Base-by-base conservation (phyloP, 2,797 vertebrate species). In the Orientallactaga sibirica region DNA sequence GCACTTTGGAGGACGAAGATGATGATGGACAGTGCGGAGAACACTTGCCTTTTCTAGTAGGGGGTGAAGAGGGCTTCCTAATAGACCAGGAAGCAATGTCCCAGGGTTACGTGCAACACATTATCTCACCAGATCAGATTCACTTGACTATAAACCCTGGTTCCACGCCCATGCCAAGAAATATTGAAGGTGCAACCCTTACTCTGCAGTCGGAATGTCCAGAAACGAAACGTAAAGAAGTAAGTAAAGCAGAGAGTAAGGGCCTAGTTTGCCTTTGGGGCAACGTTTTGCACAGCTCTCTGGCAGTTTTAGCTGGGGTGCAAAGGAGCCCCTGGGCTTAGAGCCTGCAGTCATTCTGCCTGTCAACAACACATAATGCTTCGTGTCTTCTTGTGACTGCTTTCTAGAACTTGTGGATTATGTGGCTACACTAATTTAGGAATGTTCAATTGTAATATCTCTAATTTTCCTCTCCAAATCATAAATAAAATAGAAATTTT, bases 111-210 rank as follows among this genome's bases (percentile, higher is more conserved):
- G 99, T 99, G 92, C 99, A 99, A 97, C 99, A 99, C 85, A 99
- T 99, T 95, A 99, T 99, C 98, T 99, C 99, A 75, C 98, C 99
- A 2, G 99, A 99, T 98, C 99, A 99, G 98, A 99, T 99, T 90
- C 99, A 99, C 93, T 98, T 99, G 94, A 99, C 99, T 4, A 99
- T 99, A 97, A 99, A 99, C 98, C 99, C 99, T 52, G 99, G 99
- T 37, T 99, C 99, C n/a, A 99, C 99, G 1, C 99, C 99, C 16
- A 99, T 99, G 99, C 99, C 99, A 2, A 99, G 99, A 78, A 99
- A 99, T 97, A 99, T 99, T 0, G 99, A 99, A 97, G 99, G 99
- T 88, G 99, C 99, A 52, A 99, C 99, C 0, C 99, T 99, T 86
- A 99, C 99, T 18, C 97, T 99, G 85, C 99, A 99, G 96, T 99